Percentiles rank a stretch among this genome's conserved stretches.
These are phyloP conservation scores for Colaptes auratus DNA, from an alignment of 2,113 vertebrate species.

Conservation along the genomic window DNA sequence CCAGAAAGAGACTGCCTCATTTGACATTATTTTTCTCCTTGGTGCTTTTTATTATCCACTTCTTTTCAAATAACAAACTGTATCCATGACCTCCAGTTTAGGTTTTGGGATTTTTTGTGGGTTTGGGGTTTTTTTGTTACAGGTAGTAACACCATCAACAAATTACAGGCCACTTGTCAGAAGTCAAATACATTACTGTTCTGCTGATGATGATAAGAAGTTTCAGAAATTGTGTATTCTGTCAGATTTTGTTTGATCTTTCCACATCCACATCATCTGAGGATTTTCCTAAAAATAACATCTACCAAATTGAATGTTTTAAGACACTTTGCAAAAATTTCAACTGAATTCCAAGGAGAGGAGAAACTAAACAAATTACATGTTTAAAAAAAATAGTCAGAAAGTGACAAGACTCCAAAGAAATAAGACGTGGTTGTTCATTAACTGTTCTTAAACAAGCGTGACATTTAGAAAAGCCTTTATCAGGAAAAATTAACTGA, in stretches of 20 bases:
- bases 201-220: not conserved
- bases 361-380: not conserved
- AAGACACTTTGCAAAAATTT: not conserved
- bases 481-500: not conserved
- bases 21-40: not conserved
- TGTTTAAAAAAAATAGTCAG: not conserved
- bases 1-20: not conserved
- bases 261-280: not conserved
- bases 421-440: not conserved
- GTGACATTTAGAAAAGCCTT: not conserved
- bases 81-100: not conserved
- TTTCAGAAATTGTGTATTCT: not conserved
- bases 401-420: not conserved
- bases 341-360: not conserved
- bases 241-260: not conserved
- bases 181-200: not conserved
- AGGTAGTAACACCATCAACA: not conserved
- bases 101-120: not conserved
- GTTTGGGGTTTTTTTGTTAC: not conserved
- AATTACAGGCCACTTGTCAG: not conserved
- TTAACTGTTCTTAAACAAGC: not conserved
- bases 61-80: not conserved
- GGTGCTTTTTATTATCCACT: not conserved
- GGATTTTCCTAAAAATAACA: not conserved
- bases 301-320: not conserved